Percentiles rank a stretch among this genome's conserved stretches.
Evolutionary conservation across 2,113 vertebrate genomes (phyloP).

Genomic region (Petaurus breviceps): DNA sequence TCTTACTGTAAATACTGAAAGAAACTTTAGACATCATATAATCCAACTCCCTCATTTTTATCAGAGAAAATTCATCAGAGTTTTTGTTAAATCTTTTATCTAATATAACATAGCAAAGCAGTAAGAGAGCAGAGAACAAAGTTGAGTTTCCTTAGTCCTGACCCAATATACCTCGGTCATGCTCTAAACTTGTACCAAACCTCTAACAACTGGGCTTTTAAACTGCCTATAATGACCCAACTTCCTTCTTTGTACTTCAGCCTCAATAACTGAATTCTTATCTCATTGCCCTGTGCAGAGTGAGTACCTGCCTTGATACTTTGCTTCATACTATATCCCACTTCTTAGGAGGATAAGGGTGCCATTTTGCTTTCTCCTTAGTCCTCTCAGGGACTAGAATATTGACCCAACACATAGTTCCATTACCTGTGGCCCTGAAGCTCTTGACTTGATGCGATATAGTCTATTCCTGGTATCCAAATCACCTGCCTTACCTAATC

Average conservation of each 20-base stretch:
- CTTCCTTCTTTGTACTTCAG: neutral
- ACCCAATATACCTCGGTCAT: neutral
- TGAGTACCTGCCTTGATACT: neutral
- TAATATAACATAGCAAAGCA: neutral
- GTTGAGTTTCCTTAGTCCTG: neutral
- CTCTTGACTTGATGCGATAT: neutral
- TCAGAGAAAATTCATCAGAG: neutral
- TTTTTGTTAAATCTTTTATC: neutral
- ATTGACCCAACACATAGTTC: neutral
- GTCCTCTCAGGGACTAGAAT: neutral
- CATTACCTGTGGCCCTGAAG: neutral
- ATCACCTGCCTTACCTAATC: neutral
- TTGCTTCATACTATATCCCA: neutral
- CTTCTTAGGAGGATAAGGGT: neutral
- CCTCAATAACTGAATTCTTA: neutral
- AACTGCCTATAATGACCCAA: neutral
- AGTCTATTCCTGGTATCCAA: neutral
- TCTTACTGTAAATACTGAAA: neutral
- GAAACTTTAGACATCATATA: neutral
- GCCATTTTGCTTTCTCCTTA: neutral
- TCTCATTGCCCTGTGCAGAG: neutral
- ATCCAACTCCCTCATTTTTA: neutral
- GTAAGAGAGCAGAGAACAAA: neutral
- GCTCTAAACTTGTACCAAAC: neutral
- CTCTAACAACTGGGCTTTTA: neutral